phyloP scores from a whole-genome alignment of 2,888 invertebrate genomes.

The Euspilapteryx auroguttella region DNA sequence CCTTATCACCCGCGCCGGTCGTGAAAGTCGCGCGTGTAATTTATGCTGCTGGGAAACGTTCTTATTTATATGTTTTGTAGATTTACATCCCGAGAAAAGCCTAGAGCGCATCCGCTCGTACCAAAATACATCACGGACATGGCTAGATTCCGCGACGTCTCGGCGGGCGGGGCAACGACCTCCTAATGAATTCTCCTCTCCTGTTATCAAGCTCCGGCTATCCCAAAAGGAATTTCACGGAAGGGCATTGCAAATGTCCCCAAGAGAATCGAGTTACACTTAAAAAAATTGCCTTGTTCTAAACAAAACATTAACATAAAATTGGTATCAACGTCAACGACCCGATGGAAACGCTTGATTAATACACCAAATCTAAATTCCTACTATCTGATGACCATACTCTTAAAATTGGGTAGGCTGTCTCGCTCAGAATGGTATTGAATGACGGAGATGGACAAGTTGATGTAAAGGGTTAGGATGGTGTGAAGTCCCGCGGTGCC shows the following conservation, averaged over 20 bases:
- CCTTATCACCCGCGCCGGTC: constrained; percentile 24
- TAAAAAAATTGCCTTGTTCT: too few relatives aligned
- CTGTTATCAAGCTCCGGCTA: background rate
- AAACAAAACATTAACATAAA: too few relatives aligned
- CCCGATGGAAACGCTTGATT: constrained; percentile 21
- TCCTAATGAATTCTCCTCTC: constrained; percentile 11
- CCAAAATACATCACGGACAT: constrained; percentile 37
- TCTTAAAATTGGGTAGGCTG: background rate
- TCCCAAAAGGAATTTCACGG: constrained; percentile 2
- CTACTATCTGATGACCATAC: constrained; percentile 22
- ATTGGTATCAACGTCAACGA: too few relatives aligned
- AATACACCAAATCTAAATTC: constrained; percentile 15
- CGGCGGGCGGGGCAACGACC: constrained; percentile 48
- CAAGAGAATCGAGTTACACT: too few relatives aligned
- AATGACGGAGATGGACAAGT: background rate
- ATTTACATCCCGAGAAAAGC: constrained; percentile 39
- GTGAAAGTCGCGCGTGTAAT: constrained; percentile 28
- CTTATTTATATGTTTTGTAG: constrained; percentile 42
- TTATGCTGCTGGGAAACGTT: constrained; percentile 19
- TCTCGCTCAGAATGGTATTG: background rate
- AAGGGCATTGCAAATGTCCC: too few relatives aligned
- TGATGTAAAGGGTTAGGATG: constrained; percentile 12
- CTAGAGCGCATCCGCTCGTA: constrained; percentile 40
- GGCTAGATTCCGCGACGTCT: constrained; percentile 56
- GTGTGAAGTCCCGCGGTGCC: constrained; percentile 59